Evolutionary conservation across 2,888 invertebrate genomes (phyloP), one percentile per base, ranked within the genome.

Genomic region (Mongoloraphidia duomilia): DNA sequence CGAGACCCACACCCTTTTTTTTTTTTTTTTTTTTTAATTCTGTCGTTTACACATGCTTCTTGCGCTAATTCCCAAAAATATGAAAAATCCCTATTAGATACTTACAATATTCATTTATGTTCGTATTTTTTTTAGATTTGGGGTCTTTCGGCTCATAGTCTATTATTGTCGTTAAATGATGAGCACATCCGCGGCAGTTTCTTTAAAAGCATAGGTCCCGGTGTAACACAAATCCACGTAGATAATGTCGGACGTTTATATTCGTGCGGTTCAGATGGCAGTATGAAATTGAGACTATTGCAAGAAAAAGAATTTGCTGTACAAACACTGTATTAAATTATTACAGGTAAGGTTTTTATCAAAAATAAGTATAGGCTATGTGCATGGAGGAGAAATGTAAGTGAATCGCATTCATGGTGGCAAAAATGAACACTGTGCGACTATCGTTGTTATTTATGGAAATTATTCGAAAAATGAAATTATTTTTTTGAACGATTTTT

Each of bases 211-310:
- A 93, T 94, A 62, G 93, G 94, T 35, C 92, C 93, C 69, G 94
- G 94, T 35, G 96, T 97, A 40, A 93, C 94, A 43, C 96, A 98
- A 70, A 75, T 98, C 57, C 84, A 89, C 63, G 83, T 97, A 53
- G 96, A 96, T 66, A 79, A 84, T 41, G 82, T 83, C 53, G 85
- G 85, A 33, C 82, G 96, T 44, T 73, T 98, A 58, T 97, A 94
- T 73, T 97, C 97, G 8, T 98, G 98, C 68, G 98, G 98, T 49
- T 94, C 95, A 44, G 98, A 98, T 74, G 96, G 96, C 59, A 95
- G 96, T 45, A 90, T 98, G 84, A 97, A 97, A 76, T 90, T 96
- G 57, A 80, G 96, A 56, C 86, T 89, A 65, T 72, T 96, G 59
- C 91, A 93, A 13, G 92, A 93, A 63, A 77, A 86, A 56, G 81